Evolutionary conservation across 2,113 vertebrate genomes (phyloP), one percentile per base, ranked within the genome.

Genomic region (Andinoacara biseriatus): DNA sequence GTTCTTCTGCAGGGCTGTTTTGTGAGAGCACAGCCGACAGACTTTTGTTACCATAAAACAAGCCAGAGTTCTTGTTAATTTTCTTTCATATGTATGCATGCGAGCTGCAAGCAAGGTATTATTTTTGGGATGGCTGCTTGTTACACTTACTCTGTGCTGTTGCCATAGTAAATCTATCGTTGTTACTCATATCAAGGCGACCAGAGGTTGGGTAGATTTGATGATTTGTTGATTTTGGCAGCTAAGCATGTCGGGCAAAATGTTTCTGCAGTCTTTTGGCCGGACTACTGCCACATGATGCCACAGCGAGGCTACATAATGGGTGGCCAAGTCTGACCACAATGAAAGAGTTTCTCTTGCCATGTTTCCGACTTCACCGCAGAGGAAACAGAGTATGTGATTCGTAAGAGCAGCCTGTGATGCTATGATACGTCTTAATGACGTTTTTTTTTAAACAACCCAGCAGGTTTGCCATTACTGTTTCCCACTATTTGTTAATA

Each of bases 261-360:
- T 82, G 89, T 89, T 95, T 91, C 88, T 56, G 82, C 83, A 86
- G 92, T 59, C 87, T 86, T 86, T 88, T 90, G 93, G 91, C 93
- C 3, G 35, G 58, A 11, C 58, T 65, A 14, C 86, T 90, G 90
- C 92, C 89, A 87, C 89, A 87, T 58, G 72, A 90, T 93, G 92
- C 89, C 84, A 88, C 90, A 86, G 29, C 89, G 90, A 89, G 79
- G 77, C 82, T 90, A 58, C 89, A 56, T 88, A 83, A 92, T 92
- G 91, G 93, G 93, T 94, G 93, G 93, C 93, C 93, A 93, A 87
- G 84, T 86, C 82, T 89, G 81, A 93, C 94, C 93, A 85, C 90
- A 91, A 91, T 90, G 93, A 90, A 88, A 87, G 86, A 86, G 84
- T 80, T 82, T 90, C 83, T 88, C 83, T 52, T 67, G 76, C 91